phyloP scores from a whole-genome alignment of 35 echinoderm and acorn worm genomes.

The Heliocidaris tuberculata region DNA sequence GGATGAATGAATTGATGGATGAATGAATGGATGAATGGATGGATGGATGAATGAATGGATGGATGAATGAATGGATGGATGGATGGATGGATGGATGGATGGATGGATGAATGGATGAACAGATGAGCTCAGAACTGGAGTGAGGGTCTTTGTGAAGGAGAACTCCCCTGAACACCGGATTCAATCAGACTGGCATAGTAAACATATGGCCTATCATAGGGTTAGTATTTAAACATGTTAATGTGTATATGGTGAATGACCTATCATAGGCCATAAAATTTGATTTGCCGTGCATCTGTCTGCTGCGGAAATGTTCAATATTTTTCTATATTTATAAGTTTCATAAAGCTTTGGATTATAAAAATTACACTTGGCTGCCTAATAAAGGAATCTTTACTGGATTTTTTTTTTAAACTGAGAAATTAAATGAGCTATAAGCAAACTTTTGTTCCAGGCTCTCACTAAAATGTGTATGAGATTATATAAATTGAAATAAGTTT shows the following conservation, averaged over 20 bases:
- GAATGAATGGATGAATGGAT: background rate
- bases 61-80: background rate
- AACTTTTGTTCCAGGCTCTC: no score
- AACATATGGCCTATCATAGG: no score
- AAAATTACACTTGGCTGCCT: no score
- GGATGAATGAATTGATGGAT: background rate
- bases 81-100: background rate
- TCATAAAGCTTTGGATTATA: no score
- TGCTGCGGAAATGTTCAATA: no score
- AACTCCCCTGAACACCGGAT: slow-evolving; percentile 67
- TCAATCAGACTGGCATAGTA: slow-evolving; percentile 71
- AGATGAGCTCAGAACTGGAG: background rate
- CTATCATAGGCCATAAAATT: slow-evolving; percentile 54
- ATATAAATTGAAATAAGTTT: no score
- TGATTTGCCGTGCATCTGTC: background rate
- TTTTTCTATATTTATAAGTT: no score
- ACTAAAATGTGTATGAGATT: no score
- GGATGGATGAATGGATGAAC: background rate
- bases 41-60: background rate
- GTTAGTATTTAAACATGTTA: slow-evolving; percentile 18
- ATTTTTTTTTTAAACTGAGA: no score
- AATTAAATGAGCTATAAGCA: no score
- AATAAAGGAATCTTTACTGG: no score
- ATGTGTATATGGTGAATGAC: slow-evolving; percentile 25
- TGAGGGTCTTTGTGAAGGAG: slow-evolving; percentile 62